A percentile compares a stretch with the other conserved stretches of the same genome.
Evolutionary conservation across 2,888 invertebrate genomes (phyloP).

Genomic region (Dorcus hopei): DNA sequence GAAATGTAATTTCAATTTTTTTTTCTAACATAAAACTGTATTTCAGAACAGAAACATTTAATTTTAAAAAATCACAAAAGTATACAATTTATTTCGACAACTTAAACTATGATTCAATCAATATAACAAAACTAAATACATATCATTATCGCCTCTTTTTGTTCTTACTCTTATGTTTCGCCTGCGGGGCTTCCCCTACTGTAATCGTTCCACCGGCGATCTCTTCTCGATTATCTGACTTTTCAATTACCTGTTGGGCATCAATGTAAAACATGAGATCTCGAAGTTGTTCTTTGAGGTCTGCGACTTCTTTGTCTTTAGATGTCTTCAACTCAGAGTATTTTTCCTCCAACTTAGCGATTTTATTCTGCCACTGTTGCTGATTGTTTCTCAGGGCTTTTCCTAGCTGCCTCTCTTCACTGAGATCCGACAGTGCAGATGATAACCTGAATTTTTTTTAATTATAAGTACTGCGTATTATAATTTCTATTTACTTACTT

Average conservation of each 20-base stretch:
- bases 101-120: too few relatives aligned
- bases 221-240: constrained; percentile 56
- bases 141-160: constrained; percentile 10
- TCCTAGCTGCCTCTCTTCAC: constrained; percentile 84
- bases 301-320: constrained; percentile 67
- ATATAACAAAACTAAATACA: not conserved
- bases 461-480: not conserved
- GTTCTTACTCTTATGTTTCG: constrained; percentile 27
- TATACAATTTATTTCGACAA: not conserved
- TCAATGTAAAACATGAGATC: constrained; percentile 98
- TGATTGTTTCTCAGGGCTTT: constrained; percentile 75
- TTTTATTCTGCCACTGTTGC: constrained; percentile 65
- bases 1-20: too few relatives aligned
- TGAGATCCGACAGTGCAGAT: constrained; percentile 66
- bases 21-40: too few relatives aligned
- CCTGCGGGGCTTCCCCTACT: constrained; percentile 48
- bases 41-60: not conserved
- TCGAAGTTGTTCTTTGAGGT: constrained; percentile 87
- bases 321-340: constrained; percentile 47
- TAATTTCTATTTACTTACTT: constrained; percentile 50
- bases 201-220: constrained; percentile 62
- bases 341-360: constrained; percentile 55
- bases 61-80: constrained; percentile 6
- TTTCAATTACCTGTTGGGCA: constrained; percentile 65
- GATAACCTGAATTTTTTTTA: constrained; percentile 52